Percentiles rank a stretch among this genome's conserved stretches.
Conservation (phyloP, 2,113 vertebrate species). For the Seriola rivoliana region DNA sequence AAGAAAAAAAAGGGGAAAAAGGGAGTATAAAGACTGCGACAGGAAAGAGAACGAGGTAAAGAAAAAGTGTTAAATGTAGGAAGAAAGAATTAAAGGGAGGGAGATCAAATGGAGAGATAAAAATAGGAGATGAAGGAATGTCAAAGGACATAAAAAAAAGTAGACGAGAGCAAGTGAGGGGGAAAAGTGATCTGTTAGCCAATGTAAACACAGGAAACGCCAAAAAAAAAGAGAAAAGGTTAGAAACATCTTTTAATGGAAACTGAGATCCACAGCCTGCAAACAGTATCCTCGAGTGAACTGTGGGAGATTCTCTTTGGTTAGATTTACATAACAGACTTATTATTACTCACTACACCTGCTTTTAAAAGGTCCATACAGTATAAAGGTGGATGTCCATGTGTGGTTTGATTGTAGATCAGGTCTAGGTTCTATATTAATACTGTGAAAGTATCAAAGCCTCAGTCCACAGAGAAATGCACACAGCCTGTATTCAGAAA, state of each 20-base stretch:
- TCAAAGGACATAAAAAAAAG: conserved; percentile 45
- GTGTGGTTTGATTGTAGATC: too few species aligned
- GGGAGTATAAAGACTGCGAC: conserved; percentile 1
- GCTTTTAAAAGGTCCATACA: too few species aligned
- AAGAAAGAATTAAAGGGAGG: conserved; percentile 12
- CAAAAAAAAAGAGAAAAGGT: background rate
- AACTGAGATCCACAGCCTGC: background rate
- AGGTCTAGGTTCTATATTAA: too few species aligned
- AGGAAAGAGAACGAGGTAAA: conserved; percentile 2
- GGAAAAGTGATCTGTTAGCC: conserved; percentile 22
- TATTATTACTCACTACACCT: too few species aligned
- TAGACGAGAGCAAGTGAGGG: conserved; percentile 15
- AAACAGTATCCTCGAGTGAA: background rate
- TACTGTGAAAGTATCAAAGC: too few species aligned
- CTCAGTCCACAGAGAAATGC: too few species aligned
- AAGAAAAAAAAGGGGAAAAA: background rate
- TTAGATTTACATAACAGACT: too few species aligned
- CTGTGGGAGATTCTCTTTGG: background rate
- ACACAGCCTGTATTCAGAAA: too few species aligned
- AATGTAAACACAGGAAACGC: conserved; percentile 65
- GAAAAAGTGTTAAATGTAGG: background rate
- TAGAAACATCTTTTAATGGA: conserved; percentile 17
- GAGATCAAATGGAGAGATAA: conserved; percentile 19
- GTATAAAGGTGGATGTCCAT: too few species aligned
- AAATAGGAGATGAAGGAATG: conserved; percentile 39